These are phyloP conservation scores for Enoplosus armatus DNA, from an alignment of 2,797 vertebrate genomes.

Conservation along the genomic window DNA sequence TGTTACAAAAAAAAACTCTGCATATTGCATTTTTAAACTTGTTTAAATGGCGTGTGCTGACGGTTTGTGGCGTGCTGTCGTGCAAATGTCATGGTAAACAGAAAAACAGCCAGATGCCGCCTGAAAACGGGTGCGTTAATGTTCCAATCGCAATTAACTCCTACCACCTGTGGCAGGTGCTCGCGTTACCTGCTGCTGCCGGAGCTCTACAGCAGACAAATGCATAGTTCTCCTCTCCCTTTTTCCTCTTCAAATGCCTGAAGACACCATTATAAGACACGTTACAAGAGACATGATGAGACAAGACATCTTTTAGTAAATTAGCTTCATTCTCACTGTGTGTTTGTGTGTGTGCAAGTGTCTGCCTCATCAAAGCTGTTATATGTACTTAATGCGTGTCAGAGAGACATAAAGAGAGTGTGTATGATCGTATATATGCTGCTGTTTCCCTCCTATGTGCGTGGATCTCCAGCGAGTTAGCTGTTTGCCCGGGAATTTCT, in stretches of 20 bases:
- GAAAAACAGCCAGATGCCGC: slow-evolving; percentile 49
- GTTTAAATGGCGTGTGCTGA: slow-evolving; percentile 2
- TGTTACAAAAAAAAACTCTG: neutral
- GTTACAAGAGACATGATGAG: slow-evolving; percentile 10
- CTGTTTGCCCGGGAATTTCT: slow-evolving; percentile 44
- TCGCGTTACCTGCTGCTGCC: slow-evolving; percentile 42
- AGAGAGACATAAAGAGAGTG: slow-evolving; percentile 1
- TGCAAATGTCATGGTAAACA: slow-evolving; percentile 49
- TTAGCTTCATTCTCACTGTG: slow-evolving; percentile 12
- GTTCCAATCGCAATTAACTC: slow-evolving; percentile 59
- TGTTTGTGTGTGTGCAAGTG: slow-evolving; percentile 15
- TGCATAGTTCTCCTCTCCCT: neutral
- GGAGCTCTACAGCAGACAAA: slow-evolving; percentile 17
- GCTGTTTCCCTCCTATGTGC: slow-evolving; percentile 14
- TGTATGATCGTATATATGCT: neutral
- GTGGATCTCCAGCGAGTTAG: neutral
- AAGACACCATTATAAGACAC: slow-evolving; percentile 18
- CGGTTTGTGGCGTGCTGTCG: slow-evolving; percentile 27
- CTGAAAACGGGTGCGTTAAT: slow-evolving; percentile 46
- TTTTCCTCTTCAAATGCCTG: slow-evolving; percentile 3
- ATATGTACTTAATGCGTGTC: slow-evolving; percentile 32
- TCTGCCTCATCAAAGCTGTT: slow-evolving; percentile 12
- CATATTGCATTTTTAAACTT: slow-evolving; percentile 19
- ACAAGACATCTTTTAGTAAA: slow-evolving; percentile 41
- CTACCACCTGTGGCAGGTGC: slow-evolving; percentile 57